Conservation (phyloP, 2,113 vertebrate genomes). For the Aleadryas rufinucha region DNA sequence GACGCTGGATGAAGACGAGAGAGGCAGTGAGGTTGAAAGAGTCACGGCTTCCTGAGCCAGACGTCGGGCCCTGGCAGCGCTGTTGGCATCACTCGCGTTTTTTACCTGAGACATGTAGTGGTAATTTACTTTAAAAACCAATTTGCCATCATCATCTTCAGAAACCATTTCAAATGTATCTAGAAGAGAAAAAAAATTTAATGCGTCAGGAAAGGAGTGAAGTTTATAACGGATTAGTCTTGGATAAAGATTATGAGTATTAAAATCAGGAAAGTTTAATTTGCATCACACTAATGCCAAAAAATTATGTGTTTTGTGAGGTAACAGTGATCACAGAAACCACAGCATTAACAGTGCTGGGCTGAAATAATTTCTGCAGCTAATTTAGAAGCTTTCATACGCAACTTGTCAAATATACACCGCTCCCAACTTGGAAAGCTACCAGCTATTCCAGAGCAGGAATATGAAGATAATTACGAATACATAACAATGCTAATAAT, state of each 20-base stretch:
- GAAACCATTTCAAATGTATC: constrained; percentile 99
- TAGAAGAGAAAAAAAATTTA: constrained; percentile 34
- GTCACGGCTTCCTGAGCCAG: constrained; percentile 98
- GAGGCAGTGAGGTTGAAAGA: constrained; percentile 93
- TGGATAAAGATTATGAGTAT: neutral
- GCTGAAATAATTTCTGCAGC: neutral
- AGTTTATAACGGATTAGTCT: neutral
- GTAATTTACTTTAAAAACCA: constrained; percentile 98
- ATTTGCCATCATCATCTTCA: constrained; percentile 95
- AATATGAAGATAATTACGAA: neutral
- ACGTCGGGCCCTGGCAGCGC: constrained; percentile 90
- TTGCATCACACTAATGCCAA: neutral
- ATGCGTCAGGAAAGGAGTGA: neutral
- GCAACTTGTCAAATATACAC: neutral
- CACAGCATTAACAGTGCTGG: neutral
- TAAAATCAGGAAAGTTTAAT: neutral
- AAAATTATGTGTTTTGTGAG: accelerated
- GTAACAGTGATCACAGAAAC: neutral
- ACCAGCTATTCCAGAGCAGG: neutral
- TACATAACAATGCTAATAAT: neutral
- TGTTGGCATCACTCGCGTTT: constrained; percentile 94
- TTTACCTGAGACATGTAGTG: constrained; percentile 99
- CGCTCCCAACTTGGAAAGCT: neutral
- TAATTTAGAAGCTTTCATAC: neutral
- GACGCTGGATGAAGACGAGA: constrained; percentile 94